phyloP scores from a whole-genome alignment of 2,888 invertebrate species.

The Tethea ocularis region DNA sequence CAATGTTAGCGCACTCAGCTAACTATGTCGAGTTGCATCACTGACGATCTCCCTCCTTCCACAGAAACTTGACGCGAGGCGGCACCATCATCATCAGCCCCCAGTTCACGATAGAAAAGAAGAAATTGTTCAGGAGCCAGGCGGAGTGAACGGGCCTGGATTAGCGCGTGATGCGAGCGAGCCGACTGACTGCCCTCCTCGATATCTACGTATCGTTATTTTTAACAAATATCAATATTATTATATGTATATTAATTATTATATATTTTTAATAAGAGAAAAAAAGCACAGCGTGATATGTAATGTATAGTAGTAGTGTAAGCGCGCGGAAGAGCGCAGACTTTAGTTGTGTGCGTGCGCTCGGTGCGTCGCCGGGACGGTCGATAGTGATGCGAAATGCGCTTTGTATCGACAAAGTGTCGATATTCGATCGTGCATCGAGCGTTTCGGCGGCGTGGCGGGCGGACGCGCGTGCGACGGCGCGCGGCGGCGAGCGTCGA shows the following conservation, averaged over 20 bases:
- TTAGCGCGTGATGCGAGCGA: slow-evolving; percentile 67
- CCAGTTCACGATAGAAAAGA: slow-evolving; percentile 94
- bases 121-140: slow-evolving; percentile 93
- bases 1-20: slow-evolving; percentile 12
- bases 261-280: slow-evolving; percentile 83
- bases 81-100: slow-evolving; percentile 95
- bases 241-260: slow-evolving; percentile 79
- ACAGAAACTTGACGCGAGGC: slow-evolving; percentile 92
- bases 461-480: slow-evolving; percentile 26
- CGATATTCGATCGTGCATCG: slow-evolving; percentile 34
- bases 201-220: slow-evolving; percentile 81
- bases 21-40: slow-evolving; percentile 14
- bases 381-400: slow-evolving; percentile 45
- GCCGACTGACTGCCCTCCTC: slow-evolving; percentile 81
- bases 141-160: slow-evolving; percentile 73
- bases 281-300: slow-evolving; percentile 84
- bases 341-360: slow-evolving; percentile 38
- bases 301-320: slow-evolving; percentile 80
- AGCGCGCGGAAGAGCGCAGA: slow-evolving; percentile 61
- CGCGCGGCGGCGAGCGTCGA: slow-evolving; percentile 52
- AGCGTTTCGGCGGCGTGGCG: slow-evolving; percentile 26
- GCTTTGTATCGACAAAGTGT: slow-evolving; percentile 51
- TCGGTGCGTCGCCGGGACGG: slow-evolving; percentile 23
- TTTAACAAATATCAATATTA: slow-evolving; percentile 82
- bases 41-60: slow-evolving; percentile 44